Evolutionary conservation across 2,113 vertebrate genomes (phyloP).

Genomic region (Campylorhamphus procurvoides): DNA sequence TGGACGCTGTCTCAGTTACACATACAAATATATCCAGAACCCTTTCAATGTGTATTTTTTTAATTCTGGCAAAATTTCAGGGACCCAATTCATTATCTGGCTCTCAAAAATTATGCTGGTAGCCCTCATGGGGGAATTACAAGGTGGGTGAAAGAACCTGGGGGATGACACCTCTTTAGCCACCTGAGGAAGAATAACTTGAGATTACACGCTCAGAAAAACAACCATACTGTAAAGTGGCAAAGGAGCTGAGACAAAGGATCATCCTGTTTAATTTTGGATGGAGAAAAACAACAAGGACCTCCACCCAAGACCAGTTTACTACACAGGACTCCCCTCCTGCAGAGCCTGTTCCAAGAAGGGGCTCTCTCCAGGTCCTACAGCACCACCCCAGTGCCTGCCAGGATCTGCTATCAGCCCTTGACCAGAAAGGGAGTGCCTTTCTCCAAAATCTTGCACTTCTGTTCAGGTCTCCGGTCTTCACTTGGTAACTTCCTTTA

Average conservation of each 20-base stretch:
- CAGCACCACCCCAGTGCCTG: fast-evolving
- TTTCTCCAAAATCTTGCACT: background rate
- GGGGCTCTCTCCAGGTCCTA: background rate
- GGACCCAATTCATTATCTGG: background rate
- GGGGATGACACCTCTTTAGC: background rate
- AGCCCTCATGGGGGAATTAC: background rate
- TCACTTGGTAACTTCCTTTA: background rate
- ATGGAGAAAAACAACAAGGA: background rate
- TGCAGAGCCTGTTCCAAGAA: background rate
- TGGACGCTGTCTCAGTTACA: background rate
- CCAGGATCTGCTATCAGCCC: background rate
- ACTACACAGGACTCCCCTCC: background rate
- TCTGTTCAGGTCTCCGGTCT: background rate
- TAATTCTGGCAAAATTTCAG: background rate
- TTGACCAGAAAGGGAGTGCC: background rate
- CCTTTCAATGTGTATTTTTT: background rate
- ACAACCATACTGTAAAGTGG: background rate
- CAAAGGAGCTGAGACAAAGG: background rate
- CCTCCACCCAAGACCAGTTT: background rate
- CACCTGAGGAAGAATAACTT: background rate
- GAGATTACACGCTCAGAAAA: background rate
- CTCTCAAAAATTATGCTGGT: background rate
- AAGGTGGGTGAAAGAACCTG: background rate
- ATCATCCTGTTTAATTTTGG: background rate
- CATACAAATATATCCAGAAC: background rate